These are phyloP conservation scores for Trachelipus rathkii DNA, from an alignment of 1,140 invertebrate species.

Conservation along the genomic window DNA sequence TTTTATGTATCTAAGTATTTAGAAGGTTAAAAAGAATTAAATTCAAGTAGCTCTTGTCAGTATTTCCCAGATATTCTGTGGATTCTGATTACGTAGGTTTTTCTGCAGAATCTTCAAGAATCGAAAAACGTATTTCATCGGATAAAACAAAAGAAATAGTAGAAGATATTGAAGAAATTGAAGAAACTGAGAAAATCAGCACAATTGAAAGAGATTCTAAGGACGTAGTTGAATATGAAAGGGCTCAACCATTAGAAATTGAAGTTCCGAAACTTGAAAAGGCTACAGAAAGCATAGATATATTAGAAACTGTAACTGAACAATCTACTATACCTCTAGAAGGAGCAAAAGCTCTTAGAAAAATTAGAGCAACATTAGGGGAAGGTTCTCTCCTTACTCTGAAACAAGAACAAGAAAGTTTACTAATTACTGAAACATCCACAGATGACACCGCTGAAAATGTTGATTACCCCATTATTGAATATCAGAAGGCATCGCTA, in stretches of 20 bases:
- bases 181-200: neutral
- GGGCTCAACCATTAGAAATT: neutral
- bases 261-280: neutral
- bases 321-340: neutral
- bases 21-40: too few relatives aligned
- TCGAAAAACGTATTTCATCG: too few relatives aligned
- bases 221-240: neutral
- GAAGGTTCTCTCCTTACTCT: neutral
- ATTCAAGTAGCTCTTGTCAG: too few relatives aligned
- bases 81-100: too few relatives aligned
- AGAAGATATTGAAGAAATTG: neutral
- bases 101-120: too few relatives aligned
- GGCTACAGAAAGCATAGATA: neutral
- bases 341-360: neutral
- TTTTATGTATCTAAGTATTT: too few relatives aligned
- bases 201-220: neutral
- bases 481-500: too few relatives aligned
- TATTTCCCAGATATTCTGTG: too few relatives aligned
- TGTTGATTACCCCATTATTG: too few relatives aligned
- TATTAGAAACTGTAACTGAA: neutral
- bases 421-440: neutral
- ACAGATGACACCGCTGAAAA: neutral
- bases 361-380: neutral
- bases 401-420: constrained; percentile 2
- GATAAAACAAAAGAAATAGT: too few relatives aligned